Conservation (phyloP, 2,888 invertebrate genomes). For the Spilarctia lutea region DNA sequence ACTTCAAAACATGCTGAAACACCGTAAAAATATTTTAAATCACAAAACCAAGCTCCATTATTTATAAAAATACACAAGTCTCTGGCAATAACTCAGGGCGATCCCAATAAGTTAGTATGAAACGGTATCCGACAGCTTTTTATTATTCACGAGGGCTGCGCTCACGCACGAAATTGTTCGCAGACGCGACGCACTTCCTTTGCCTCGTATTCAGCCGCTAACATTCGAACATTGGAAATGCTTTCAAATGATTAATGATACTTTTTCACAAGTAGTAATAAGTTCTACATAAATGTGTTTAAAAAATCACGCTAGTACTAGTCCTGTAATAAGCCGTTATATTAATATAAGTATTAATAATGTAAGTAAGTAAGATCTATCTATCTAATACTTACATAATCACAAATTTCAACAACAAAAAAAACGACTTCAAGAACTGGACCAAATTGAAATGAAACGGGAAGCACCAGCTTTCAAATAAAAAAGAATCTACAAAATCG, state of each 20-base stretch:
- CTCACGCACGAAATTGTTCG: constrained; percentile 62
- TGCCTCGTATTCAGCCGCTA: constrained; percentile 31
- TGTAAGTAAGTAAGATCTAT: too few relatives aligned
- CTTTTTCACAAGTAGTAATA: background rate
- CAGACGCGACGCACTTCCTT: constrained; percentile 67
- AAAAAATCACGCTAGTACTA: background rate
- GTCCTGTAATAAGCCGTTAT: background rate
- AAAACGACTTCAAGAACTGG: too few relatives aligned
- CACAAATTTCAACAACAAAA: too few relatives aligned
- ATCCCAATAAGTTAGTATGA: constrained; percentile 56
- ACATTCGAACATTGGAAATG: constrained; percentile 5
- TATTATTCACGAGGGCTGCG: constrained; percentile 67
- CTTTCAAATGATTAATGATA: background rate
- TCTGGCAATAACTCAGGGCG: constrained; percentile 51
- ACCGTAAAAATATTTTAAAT: background rate
- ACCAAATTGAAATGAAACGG: too few relatives aligned
- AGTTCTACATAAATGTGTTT: background rate
- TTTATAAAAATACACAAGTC: constrained; percentile 18
- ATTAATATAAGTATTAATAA: too few relatives aligned
- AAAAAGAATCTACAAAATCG: too few relatives aligned
- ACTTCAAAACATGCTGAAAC: background rate
- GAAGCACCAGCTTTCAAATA: too few relatives aligned
- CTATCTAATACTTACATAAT: too few relatives aligned
- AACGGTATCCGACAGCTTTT: constrained; percentile 66
- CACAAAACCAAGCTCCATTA: background rate